Conservation (phyloP, 2,113 vertebrate species). For the Zapus hudsonius region DNA sequence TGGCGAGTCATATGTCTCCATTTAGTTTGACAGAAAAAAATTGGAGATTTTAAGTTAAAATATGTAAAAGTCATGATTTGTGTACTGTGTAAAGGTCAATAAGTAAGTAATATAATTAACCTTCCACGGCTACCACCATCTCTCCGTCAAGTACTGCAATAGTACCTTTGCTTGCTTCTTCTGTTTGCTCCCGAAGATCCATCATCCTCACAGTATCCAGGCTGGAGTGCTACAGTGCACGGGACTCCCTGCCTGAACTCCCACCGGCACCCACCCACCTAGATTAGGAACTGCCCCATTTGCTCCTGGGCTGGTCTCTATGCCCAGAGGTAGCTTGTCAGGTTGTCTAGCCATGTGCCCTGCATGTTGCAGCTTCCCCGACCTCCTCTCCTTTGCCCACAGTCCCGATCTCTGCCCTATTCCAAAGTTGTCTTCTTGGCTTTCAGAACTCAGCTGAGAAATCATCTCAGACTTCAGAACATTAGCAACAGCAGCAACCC, state of each 20-base stretch:
- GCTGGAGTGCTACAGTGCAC: neutral
- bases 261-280: neutral
- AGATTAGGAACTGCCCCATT: neutral
- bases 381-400: neutral
- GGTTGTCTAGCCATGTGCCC: fast-evolving
- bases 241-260: neutral
- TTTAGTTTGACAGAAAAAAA: neutral
- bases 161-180: neutral
- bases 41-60: neutral
- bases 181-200: neutral
- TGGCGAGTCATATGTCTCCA: neutral
- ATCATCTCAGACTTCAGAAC: neutral
- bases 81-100: neutral
- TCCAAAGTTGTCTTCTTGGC: neutral
- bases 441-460: neutral
- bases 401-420: neutral
- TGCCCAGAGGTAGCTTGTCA: too few species aligned
- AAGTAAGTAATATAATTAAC: neutral
- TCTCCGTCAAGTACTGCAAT: neutral
- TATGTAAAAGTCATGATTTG: neutral
- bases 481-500: neutral
- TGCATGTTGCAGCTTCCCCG: too few species aligned
- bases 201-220: neutral
- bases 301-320: too few species aligned
- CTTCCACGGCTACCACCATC: neutral